Evolutionary conservation across 2,113 vertebrate species (phyloP), one percentile per base, ranked within the genome.

Genomic region (Glareola pratincola): DNA sequence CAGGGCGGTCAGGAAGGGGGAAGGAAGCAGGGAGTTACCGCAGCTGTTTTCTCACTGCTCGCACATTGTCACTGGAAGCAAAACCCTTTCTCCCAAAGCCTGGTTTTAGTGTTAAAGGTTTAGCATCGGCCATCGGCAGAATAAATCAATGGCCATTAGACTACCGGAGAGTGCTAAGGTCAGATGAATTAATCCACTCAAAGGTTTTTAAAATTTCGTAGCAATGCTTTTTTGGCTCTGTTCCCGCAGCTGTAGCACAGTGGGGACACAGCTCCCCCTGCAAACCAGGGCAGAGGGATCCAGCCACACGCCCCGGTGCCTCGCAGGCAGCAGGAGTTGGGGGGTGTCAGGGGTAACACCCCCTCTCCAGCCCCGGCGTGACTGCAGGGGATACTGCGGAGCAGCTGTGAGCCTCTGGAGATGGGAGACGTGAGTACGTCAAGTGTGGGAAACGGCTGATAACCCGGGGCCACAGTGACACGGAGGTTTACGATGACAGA

Each of bases 381-480:
- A 9, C 0, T 18, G 37, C 34, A 41, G 30, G 11, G 5, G 56
- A 7, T 18, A 4, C 48, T 8, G 50, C 53, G 82, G 48, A 75
- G 85, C 64, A 11, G 9, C 69, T 21, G 51, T 15, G 45, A 10
- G 59, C 75, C 64, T 17, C 8, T 18, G 64, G 54, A 74, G 47
- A 63, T 0, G 0, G 48, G 29, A 2, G 0, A 12, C 1, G 9
- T 7, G 24, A 3, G 3, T 3, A 0, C 1, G 8, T 30, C 9
- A 48, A 12, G 30, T 0, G 22, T 5, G 8, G 6, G 64, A 36
- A 57, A 50, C 0, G 1, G 1, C 6, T 5, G 60, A 12, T 30
- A 34, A 24, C 22, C n/a, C 2, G 16, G 37, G 71, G 62, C 17
- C 51, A 14, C 37, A 11, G 71, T 5, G 19, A 3, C 76, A 3